Conservation (phyloP, 2,113 vertebrate species). For the Arizona elegans region DNA sequence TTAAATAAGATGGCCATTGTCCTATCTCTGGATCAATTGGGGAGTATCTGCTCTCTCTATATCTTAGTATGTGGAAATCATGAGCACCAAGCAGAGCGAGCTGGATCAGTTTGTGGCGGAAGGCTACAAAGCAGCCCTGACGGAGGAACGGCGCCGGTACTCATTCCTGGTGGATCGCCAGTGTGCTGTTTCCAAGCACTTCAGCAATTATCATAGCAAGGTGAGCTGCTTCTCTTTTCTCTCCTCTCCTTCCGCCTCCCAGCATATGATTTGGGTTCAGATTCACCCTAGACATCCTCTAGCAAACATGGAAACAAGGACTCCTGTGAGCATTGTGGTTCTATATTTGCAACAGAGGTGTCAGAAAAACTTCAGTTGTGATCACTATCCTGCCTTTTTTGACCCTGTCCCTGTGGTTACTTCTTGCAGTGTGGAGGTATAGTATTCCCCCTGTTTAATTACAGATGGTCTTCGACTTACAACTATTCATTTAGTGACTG, state of each 20-base stretch:
- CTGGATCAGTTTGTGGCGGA: conserved; percentile 77
- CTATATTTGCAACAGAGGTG: background rate
- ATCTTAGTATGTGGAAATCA: conserved; percentile 80
- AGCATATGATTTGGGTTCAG: background rate
- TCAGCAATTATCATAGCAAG: conserved; percentile 82
- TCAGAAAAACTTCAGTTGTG: background rate
- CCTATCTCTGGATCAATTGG: background rate
- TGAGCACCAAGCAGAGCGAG: conserved; percentile 80
- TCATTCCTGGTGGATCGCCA: conserved; percentile 84
- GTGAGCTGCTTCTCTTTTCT: conserved; percentile 42
- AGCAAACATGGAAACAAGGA: background rate
- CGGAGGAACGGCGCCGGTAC: conserved; percentile 80
- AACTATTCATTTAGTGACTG: background rate
- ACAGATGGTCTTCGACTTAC: background rate
- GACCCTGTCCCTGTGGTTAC: background rate
- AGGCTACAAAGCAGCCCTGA: conserved; percentile 80
- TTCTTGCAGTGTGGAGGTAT: background rate
- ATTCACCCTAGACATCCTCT: background rate
- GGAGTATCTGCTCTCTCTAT: background rate
- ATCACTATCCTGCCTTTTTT: background rate
- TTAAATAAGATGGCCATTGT: background rate
- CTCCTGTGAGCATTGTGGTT: background rate
- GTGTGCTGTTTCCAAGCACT: conserved; percentile 81
- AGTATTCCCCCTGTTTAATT: background rate
- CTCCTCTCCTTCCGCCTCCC: background rate